phyloP scores from a whole-genome alignment of 2,113 vertebrate genomes.

The Platichthys stellatus region DNA sequence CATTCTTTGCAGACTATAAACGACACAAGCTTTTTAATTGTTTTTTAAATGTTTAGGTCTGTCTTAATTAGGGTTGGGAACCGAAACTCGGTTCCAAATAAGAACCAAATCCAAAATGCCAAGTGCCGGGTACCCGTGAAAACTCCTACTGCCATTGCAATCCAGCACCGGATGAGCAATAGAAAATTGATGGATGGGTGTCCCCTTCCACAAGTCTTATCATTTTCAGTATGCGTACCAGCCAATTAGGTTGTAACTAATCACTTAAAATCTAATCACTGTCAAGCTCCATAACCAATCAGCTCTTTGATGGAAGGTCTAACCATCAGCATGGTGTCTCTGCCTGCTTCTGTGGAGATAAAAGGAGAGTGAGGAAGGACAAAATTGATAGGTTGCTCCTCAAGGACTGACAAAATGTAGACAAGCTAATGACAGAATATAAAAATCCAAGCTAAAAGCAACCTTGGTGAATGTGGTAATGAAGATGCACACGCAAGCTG shows the following conservation, averaged over 20 bases:
- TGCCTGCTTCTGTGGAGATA: conserved; percentile 63
- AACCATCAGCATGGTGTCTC: conserved; percentile 47
- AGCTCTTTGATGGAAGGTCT: conserved; percentile 54
- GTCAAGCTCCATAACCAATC: conserved; percentile 69
- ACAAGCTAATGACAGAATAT: conserved; percentile 46
- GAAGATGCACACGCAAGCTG: conserved; percentile 6
- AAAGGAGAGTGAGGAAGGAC: conserved; percentile 27
- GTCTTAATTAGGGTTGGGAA: too few species aligned
- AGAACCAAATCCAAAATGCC: too few species aligned
- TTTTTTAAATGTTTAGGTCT: too few species aligned
- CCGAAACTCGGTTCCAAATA: too few species aligned
- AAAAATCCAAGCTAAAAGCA: conserved; percentile 47
- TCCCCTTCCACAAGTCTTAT: conserved; percentile 31
- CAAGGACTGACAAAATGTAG: conserved; percentile 45
- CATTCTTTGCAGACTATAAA: too few species aligned
- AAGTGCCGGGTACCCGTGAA: too few species aligned
- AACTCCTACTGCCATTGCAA: background rate
- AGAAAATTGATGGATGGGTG: background rate
- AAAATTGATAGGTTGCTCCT: conserved; percentile 39
- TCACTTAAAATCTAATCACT: conserved; percentile 81
- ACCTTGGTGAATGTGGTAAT: conserved; percentile 63
- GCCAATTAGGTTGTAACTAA: conserved; percentile 76
- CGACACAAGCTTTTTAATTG: too few species aligned
- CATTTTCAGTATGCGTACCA: conserved; percentile 64
- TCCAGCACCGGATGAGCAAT: background rate